A percentile compares a stretch with the other conserved stretches of the same genome.
These are phyloP conservation scores for Ptilorrhoa leucosticta DNA, from an alignment of 2,113 vertebrate species.

Conservation along the genomic window DNA sequence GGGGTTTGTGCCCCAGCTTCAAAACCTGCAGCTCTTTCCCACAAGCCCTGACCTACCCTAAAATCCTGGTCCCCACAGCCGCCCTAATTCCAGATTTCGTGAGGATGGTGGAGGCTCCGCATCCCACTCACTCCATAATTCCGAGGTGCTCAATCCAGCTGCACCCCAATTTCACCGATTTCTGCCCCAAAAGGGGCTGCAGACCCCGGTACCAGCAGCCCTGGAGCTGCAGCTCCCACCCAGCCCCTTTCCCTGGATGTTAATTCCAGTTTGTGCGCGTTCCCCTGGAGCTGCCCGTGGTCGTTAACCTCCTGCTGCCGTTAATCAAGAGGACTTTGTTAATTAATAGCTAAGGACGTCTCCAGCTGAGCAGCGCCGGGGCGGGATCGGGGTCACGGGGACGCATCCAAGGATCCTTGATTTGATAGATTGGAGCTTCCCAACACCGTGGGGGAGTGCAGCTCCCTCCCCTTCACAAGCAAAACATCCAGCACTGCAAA, in stretches of 20 bases:
- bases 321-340: background rate
- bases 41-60: background rate
- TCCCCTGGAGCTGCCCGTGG: background rate
- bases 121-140: background rate
- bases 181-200: background rate
- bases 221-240: background rate
- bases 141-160: background rate
- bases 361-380: background rate
- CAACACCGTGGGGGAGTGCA: background rate
- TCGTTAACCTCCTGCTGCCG: background rate
- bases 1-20: background rate
- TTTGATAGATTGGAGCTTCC: background rate
- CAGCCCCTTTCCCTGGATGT: background rate
- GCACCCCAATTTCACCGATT: rapidly evolving
- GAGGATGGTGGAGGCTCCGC: rapidly evolving
- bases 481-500: background rate
- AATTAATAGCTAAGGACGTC: background rate
- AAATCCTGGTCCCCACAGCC: rapidly evolving
- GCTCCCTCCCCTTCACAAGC: rapidly evolving
- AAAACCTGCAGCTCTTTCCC: background rate
- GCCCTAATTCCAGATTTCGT: rapidly evolving
- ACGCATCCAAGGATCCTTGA: background rate
- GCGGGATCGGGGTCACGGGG: rapidly evolving
- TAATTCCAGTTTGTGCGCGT: background rate
- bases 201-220: rapidly evolving